Conservation (phyloP, 1,140 invertebrate species). For the Rhysida immarginata region DNA sequence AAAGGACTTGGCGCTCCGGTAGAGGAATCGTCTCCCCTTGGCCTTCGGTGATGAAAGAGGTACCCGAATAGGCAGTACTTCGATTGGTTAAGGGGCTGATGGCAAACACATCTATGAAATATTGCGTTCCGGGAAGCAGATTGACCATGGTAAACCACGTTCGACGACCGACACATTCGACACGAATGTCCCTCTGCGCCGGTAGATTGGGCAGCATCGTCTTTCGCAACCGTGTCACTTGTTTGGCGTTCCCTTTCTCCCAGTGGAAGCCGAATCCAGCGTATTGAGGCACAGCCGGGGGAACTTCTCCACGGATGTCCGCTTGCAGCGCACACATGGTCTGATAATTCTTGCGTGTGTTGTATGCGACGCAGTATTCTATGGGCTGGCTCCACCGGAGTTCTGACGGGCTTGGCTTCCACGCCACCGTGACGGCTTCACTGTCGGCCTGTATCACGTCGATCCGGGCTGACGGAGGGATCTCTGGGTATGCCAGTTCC, state of each 20-base stretch:
- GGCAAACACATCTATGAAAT: constrained; percentile 27
- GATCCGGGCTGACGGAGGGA: constrained; percentile 18
- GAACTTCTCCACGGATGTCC: constrained; percentile 17
- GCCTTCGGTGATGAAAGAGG: constrained; percentile 15
- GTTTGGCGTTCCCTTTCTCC: constrained; percentile 16
- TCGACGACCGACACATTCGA: constrained; percentile 22
- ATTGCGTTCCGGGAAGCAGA: constrained; percentile 20
- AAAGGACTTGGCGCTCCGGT: neutral
- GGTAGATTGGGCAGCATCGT: constrained; percentile 16
- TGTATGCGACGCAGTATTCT: constrained; percentile 25
- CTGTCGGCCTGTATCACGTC: constrained; percentile 13
- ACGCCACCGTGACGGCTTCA: constrained; percentile 16
- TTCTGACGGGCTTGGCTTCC: constrained; percentile 17
- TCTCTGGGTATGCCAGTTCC: constrained; percentile 16
- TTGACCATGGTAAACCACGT: constrained; percentile 22
- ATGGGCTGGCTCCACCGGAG: constrained; percentile 9
- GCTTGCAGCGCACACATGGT: constrained; percentile 22
- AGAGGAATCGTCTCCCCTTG: neutral
- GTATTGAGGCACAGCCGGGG: constrained; percentile 14
- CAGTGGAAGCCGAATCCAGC: constrained; percentile 21
- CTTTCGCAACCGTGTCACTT: constrained; percentile 12
- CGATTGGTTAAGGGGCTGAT: constrained; percentile 20
- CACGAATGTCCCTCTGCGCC: constrained; percentile 14
- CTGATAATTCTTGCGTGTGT: constrained; percentile 19
- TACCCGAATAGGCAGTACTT: constrained; percentile 21